These are phyloP conservation scores for Calyptomena viridis DNA, from an alignment of 2,113 vertebrate species.

Conservation along the genomic window DNA sequence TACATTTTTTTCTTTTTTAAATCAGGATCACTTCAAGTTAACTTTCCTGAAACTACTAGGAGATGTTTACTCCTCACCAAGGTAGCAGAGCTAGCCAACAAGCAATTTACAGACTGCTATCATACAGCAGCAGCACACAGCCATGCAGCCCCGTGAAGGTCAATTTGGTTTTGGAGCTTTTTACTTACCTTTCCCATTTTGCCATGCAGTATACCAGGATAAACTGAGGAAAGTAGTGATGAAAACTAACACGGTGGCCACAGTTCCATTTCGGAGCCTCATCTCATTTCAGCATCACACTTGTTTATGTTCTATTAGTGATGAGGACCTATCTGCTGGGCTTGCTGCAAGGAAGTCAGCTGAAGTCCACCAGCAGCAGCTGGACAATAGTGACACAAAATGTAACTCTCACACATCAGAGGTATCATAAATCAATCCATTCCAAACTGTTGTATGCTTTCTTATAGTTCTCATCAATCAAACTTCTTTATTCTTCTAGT, in stretches of 20 bases:
- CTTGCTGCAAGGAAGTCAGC: constrained; percentile 25
- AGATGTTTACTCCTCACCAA: neutral
- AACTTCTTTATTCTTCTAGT: constrained; percentile 10
- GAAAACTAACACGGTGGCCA: constrained; percentile 93
- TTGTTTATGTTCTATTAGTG: constrained; percentile 57
- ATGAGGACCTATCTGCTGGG: neutral
- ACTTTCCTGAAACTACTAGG: neutral
- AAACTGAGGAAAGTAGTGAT: constrained; percentile 96
- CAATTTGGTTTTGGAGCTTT: neutral
- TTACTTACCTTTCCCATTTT: constrained; percentile 96
- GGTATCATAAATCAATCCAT: constrained; percentile 1
- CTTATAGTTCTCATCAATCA: neutral
- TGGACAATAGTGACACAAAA: neutral
- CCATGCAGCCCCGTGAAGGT: fast-evolving
- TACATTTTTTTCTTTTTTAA: neutral
- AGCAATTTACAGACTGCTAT: neutral
- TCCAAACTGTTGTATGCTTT: neutral
- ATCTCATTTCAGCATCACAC: constrained; percentile 98
- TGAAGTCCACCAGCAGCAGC: constrained; percentile 30
- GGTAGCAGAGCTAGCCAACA: neutral
- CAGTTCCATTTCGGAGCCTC: constrained; percentile 99
- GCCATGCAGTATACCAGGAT: constrained; percentile 98
- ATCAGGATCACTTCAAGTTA: neutral
- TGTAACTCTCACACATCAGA: constrained; percentile 43
- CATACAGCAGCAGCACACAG: neutral